These are phyloP conservation scores for Cerastoderma edule DNA, from an alignment of 2,888 invertebrate species.

Conservation along the genomic window DNA sequence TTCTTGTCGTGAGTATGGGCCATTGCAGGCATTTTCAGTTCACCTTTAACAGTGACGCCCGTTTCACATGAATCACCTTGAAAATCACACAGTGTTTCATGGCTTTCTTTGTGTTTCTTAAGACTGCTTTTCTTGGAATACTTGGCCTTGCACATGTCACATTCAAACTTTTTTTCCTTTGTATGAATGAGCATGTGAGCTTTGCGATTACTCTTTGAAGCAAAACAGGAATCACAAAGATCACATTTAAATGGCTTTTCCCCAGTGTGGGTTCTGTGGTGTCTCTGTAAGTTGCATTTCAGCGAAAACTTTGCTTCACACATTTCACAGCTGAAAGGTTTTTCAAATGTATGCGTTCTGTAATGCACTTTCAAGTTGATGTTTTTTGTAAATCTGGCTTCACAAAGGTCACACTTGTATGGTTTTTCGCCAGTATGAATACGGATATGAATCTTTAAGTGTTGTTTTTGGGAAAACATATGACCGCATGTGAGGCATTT, in stretches of 20 bases:
- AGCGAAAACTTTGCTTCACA: slow-evolving; percentile 13
- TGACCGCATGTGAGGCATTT: slow-evolving; percentile 16
- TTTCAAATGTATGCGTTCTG: slow-evolving; percentile 11
- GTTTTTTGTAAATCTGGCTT: slow-evolving; percentile 10
- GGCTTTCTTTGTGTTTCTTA: slow-evolving; percentile 14
- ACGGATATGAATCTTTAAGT: slow-evolving; percentile 19
- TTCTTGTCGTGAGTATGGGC: slow-evolving; percentile 17
- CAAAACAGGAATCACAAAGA: slow-evolving; percentile 11
- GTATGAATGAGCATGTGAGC: slow-evolving; percentile 24
- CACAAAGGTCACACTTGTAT: slow-evolving; percentile 17
- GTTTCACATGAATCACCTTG: slow-evolving; percentile 21
- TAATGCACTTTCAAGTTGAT: slow-evolving; percentile 23
- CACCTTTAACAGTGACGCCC: not conserved
- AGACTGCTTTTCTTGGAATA: slow-evolving; percentile 9
- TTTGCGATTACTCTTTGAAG: not conserved
- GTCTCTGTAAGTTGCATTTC: slow-evolving; percentile 20
- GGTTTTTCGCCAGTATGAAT: slow-evolving; percentile 19
- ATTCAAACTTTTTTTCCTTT: slow-evolving; percentile 14
- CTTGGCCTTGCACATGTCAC: slow-evolving; percentile 8
- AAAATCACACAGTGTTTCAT: not conserved
- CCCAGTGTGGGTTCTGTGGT: slow-evolving; percentile 13
- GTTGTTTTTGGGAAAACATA: slow-evolving; percentile 17
- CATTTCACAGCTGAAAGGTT: not conserved
- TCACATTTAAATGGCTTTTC: slow-evolving; percentile 30
- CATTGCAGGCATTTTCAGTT: slow-evolving; percentile 4